phyloP scores from a whole-genome alignment of 1,140 invertebrate genomes.

The Calosoma granatense region DNA sequence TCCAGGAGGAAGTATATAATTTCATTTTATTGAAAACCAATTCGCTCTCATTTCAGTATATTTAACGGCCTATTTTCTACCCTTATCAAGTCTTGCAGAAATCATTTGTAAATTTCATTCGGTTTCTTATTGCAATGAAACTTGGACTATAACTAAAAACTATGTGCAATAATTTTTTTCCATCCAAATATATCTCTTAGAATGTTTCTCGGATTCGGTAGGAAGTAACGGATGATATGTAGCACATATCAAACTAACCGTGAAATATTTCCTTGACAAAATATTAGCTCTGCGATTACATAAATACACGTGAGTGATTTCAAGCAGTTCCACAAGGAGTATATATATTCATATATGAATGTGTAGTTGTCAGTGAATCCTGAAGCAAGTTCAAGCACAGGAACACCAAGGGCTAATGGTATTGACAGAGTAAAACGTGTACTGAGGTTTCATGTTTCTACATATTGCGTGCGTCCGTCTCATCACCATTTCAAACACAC shows the following conservation, averaged over 20 bases:
- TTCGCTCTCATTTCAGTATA: no score
- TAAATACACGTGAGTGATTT: not conserved
- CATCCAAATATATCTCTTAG: no score
- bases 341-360: not conserved
- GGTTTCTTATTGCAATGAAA: no score
- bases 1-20: no score
- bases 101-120: no score
- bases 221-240: no score
- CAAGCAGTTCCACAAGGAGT: not conserved
- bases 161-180: no score
- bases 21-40: no score
- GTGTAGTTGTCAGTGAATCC: not conserved
- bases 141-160: no score
- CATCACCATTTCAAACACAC: not conserved
- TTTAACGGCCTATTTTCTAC: no score
- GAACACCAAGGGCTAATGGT: not conserved
- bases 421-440: not conserved
- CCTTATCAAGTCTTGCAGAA: no score
- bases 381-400: not conserved
- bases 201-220: no score
- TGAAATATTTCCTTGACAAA: not conserved
- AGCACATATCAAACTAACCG: not conserved
- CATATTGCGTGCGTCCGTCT: not conserved
- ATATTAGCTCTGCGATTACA: not conserved
- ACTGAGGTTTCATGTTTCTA: not conserved